Evolutionary conservation across 1,140 invertebrate species (phyloP), one percentile per base, ranked within the genome.

Genomic region (Lepidurus arcticus): DNA sequence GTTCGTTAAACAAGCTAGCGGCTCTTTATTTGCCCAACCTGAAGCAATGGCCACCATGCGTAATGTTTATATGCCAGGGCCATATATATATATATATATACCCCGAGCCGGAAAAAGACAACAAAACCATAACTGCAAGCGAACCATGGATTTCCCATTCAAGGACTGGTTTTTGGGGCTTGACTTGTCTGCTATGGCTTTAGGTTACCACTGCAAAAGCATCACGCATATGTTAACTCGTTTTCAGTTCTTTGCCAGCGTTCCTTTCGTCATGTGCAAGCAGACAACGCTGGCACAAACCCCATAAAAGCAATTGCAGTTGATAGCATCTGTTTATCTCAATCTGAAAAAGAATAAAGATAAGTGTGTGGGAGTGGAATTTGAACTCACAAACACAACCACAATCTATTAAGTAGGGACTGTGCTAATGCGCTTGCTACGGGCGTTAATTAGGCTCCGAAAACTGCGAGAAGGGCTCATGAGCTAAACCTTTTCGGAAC

Each of bases 151-250:
- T 65, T 65, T 65, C 53, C 53, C 53, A 16, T 65, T 65, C 53
- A 65, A 65, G 53, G 53, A 65, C 53, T 65, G 53, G 53, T 65
- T 65, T 65, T 65, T 21, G 13, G 53, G 53, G 53, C 53, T 65
- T 65, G 53, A 65, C 53, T 65, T 65, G 53, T 21, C 53, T 9
- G 53, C 53, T 13, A 21, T 65, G 13, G 53, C 53, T 65, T 65
- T 65, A 65, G 53, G 53, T 65, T 65, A 65, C 53, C 53, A 65
- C 53, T 65, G 53, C 53, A 65, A 65, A 65, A 65, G 53, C 53
- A 65, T 65, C 53, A 9, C 53, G 53, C 53, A 65, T 65, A 65
- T 65, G 53, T 65, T 65, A 13, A 7, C 53, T 13, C 21, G 53
- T 65, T 65, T 65, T 65, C 53, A 65, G 53, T 65, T 65, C 16